Conservation (phyloP, 2,888 invertebrate species). For the Ptychoptera albimana region DNA sequence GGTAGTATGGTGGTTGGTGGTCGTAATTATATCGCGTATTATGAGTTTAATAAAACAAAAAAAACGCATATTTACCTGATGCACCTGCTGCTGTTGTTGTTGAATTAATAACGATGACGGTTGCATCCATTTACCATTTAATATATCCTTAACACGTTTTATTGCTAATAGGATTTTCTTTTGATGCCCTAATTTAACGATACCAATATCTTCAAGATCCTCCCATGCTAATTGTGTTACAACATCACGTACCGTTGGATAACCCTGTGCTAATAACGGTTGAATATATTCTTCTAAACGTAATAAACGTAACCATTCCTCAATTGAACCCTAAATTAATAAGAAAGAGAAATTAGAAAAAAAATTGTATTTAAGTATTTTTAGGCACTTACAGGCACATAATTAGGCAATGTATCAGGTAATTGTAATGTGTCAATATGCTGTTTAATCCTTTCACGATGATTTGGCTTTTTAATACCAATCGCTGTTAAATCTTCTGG, state of each 20-base stretch:
- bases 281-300: slow-evolving; percentile 86
- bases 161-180: slow-evolving; percentile 96
- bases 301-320: slow-evolving; percentile 86
- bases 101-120: slow-evolving; percentile 28
- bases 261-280: slow-evolving; percentile 81
- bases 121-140: slow-evolving; percentile 59
- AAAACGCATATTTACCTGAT: slow-evolving; percentile 31
- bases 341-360: slow-evolving; percentile 10
- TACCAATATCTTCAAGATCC: slow-evolving; percentile 95
- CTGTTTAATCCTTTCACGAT: slow-evolving; percentile 87
- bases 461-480: slow-evolving; percentile 92
- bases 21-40: too few relatives aligned
- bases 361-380: not conserved
- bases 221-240: slow-evolving; percentile 96
- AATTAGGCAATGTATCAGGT: slow-evolving; percentile 88
- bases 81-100: slow-evolving; percentile 26
- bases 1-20: too few relatives aligned
- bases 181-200: slow-evolving; percentile 88
- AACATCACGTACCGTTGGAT: slow-evolving; percentile 73
- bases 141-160: slow-evolving; percentile 86
- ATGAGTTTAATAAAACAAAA: slow-evolving; percentile 14
- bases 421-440: slow-evolving; percentile 91
- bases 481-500: slow-evolving; percentile 85
- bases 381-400: slow-evolving; percentile 57
- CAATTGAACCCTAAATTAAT: slow-evolving; percentile 62